phyloP scores from a whole-genome alignment of 1,140 invertebrate genomes.

The Drosophila pachea region DNA sequence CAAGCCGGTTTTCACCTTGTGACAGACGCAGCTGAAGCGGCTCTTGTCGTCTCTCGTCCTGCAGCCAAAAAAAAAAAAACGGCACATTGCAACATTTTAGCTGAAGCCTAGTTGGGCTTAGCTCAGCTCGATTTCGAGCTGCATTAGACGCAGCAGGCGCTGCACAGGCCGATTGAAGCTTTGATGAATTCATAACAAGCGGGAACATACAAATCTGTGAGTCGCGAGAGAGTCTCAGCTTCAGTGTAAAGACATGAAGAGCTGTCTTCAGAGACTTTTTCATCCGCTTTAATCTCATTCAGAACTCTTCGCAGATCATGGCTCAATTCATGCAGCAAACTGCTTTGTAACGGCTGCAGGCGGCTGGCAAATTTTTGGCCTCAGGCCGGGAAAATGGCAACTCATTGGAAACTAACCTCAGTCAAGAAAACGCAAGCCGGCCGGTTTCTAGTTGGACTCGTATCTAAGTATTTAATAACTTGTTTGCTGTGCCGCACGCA shows the following conservation, averaged over 20 bases:
- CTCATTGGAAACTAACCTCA: conserved; percentile 60
- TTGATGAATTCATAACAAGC: too few relatives aligned
- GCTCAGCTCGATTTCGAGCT: too few relatives aligned
- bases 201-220: too few relatives aligned
- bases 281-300: too few relatives aligned
- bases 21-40: conserved; percentile 12
- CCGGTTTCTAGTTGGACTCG: conserved; percentile 28
- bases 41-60: conserved; percentile 6
- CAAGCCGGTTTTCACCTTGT: conserved; percentile 35
- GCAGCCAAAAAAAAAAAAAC: conserved; percentile 5
- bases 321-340: background rate
- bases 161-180: too few relatives aligned
- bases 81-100: too few relatives aligned
- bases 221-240: too few relatives aligned
- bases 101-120: too few relatives aligned
- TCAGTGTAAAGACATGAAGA: too few relatives aligned
- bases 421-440: conserved; percentile 57
- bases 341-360: conserved; percentile 2
- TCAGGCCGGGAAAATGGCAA: conserved; percentile 40
- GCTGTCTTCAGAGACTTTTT: too few relatives aligned
- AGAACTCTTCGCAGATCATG: too few relatives aligned
- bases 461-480: conserved; percentile 29
- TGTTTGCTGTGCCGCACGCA: conserved; percentile 25
- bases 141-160: too few relatives aligned
- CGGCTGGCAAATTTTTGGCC: conserved; percentile 13